A percentile compares a stretch with the other conserved stretches of the same genome.
Evolutionary conservation across 2,888 invertebrate genomes (phyloP).

Genomic region (Xanthostigma xanthostigma): DNA sequence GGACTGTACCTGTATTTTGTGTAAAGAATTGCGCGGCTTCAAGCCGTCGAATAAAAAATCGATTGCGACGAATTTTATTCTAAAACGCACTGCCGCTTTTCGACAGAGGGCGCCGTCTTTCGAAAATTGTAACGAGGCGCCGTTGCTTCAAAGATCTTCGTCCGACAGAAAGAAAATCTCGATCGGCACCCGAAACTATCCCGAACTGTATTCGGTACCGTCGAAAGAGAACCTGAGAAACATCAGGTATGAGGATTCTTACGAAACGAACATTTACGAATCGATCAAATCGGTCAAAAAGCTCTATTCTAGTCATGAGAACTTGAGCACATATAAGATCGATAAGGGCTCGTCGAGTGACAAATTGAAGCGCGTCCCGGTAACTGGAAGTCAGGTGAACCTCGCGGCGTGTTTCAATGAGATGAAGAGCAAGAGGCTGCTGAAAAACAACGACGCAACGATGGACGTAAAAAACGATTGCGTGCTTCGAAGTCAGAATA

Average conservation of each 20-base stretch:
- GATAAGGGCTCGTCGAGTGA: too few species aligned
- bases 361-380: neutral
- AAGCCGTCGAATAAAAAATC: conserved; percentile 28
- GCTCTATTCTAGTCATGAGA: conserved; percentile 2
- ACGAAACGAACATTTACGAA: conserved; percentile 4
- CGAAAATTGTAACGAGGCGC: neutral
- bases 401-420: conserved; percentile 32
- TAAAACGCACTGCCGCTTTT: conserved; percentile 3
- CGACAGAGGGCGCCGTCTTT: conserved; percentile 1
- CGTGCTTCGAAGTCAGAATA: conserved; percentile 9
- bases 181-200: neutral
- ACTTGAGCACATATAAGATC: neutral
- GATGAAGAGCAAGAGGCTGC: conserved; percentile 19
- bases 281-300: conserved; percentile 4
- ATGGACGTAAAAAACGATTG: conserved; percentile 13
- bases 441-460: conserved; percentile 28
- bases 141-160: neutral
- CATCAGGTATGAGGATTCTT: neutral
- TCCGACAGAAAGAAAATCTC: neutral
- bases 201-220: conserved; percentile 4
- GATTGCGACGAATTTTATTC: conserved; percentile 23
- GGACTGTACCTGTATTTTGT: conserved; percentile 60
- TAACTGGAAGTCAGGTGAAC: conserved; percentile 17
- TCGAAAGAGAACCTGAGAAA: neutral
- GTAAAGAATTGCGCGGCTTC: conserved; percentile 53